These are phyloP conservation scores for Ctenopoma multispine DNA, from an alignment of 2,797 vertebrate species.

Conservation along the genomic window DNA sequence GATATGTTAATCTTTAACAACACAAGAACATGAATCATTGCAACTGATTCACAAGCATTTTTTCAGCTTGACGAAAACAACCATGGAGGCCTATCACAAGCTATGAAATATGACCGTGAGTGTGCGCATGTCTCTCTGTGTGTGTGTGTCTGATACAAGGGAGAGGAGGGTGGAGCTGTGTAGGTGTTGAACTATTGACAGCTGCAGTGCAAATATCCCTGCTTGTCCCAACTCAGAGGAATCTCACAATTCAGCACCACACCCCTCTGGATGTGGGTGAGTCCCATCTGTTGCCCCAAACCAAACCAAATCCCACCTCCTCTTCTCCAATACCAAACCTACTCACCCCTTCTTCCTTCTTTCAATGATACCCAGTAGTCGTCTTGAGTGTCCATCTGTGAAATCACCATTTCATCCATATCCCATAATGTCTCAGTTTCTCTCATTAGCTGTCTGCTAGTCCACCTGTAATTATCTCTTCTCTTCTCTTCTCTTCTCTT, in stretches of 20 bases:
- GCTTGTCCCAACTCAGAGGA: conserved; percentile 70
- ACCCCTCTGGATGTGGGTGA: conserved; percentile 68
- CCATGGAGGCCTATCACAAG: conserved; percentile 9
- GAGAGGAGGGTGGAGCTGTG: conserved; percentile 53
- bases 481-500: conserved; percentile 1
- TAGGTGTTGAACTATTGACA: conserved; percentile 80
- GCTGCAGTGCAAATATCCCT: conserved; percentile 75
- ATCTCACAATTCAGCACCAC: conserved; percentile 77
- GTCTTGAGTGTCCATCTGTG: conserved; percentile 22
- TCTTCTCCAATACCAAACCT: conserved; percentile 28
- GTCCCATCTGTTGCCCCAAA: conserved; percentile 76
- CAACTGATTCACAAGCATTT: conserved; percentile 49
- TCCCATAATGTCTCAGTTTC: conserved; percentile 11
- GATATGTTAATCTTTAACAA: conserved; percentile 83
- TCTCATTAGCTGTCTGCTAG: conserved; percentile 4
- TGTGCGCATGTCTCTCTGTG: conserved; percentile 24
- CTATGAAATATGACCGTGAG: conserved; percentile 48
- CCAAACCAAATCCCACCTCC: conserved; percentile 44
- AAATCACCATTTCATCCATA: conserved; percentile 34
- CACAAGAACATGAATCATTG: conserved; percentile 56
- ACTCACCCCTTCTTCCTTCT: conserved; percentile 22
- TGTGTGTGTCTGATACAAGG: conserved; percentile 21
- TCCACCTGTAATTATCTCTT: conserved; percentile 20
- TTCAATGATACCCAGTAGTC: conserved; percentile 14
- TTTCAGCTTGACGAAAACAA: conserved; percentile 46